phyloP scores from a whole-genome alignment of 2,888 invertebrate species.

The Rhagonycha fulva region DNA sequence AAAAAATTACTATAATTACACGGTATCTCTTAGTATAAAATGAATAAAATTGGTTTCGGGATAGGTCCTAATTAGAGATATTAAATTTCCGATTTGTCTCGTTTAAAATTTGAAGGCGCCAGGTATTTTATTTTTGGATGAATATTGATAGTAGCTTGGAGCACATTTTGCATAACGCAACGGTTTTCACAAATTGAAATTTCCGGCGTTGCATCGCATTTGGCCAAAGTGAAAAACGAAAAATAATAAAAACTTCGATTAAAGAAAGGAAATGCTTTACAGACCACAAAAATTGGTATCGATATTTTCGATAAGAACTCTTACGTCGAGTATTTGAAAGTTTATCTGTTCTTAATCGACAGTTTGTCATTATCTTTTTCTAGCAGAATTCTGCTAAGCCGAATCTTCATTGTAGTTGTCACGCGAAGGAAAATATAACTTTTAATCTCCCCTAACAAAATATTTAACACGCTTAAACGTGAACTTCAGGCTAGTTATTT shows the following conservation, averaged over 20 bases:
- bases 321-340: neutral
- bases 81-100: neutral
- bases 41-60: neutral
- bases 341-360: slow-evolving; percentile 8
- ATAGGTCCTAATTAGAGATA: neutral
- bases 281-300: neutral
- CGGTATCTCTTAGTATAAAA: neutral
- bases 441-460: slow-evolving; percentile 43
- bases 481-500: slow-evolving; percentile 41
- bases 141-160: neutral
- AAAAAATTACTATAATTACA: neutral
- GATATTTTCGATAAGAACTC: slow-evolving; percentile 8
- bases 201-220: neutral
- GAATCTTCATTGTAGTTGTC: slow-evolving; percentile 13
- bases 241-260: neutral
- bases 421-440: slow-evolving; percentile 30
- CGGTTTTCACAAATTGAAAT: neutral
- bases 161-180: neutral
- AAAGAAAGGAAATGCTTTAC: neutral
- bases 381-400: slow-evolving; percentile 8
- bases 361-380: slow-evolving; percentile 8
- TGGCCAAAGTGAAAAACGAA: neutral
- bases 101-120: neutral
- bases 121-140: neutral
- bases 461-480: slow-evolving; percentile 44